Evolutionary conservation across 2,113 vertebrate genomes (phyloP), one percentile per base, ranked within the genome.

Genomic region (Zosterops pallidus): DNA sequence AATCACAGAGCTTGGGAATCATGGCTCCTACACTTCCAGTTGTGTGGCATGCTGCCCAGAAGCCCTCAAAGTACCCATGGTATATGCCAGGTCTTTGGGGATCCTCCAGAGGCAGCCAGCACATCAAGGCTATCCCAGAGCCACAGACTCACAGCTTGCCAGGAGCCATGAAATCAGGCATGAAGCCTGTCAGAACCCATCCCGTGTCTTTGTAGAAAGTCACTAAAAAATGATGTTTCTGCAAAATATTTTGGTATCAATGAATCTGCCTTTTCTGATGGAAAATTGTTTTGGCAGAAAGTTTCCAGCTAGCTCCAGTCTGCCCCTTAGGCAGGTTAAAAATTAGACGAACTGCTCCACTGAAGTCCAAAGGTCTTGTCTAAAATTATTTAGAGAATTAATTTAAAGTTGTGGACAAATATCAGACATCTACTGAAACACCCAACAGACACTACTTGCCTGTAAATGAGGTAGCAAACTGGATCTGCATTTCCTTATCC

Each of bases 121-220:
- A 63, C 9, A 31, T 71, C 77, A 84, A 60, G 77, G 77, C 77
- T 91, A 15, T 50, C 83, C 92, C 77, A 68, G 62, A 92, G 81
- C 53, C 65, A 79, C 74, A 50, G 69, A 92, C 69, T 64, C 69
- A 33, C 60, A 64, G 91, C 39, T 86, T 0, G 1, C 94, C 83
- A 86, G 86, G 2, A 95, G 91, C 35, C 81, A 94, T 37, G 74
- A 91, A 92, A 75, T 87, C 69, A 78, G 89, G 86, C 94, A 87
- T 69, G 74, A 94, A 94, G 77, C 49, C 83, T 94, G 91, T 94
- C 95, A 94, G 80, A 96, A 94, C 24, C n/a, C 49, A 92, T 92
- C 41, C 49, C 11, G 3, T 24, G 24, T 89, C 91, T 86, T 67
- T 60, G 52, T 33, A 53, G 44, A 91, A 95, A 84, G 57, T 62